Evolutionary conservation across 2,888 invertebrate genomes (phyloP).

Genomic region (Heliconius erato): DNA sequence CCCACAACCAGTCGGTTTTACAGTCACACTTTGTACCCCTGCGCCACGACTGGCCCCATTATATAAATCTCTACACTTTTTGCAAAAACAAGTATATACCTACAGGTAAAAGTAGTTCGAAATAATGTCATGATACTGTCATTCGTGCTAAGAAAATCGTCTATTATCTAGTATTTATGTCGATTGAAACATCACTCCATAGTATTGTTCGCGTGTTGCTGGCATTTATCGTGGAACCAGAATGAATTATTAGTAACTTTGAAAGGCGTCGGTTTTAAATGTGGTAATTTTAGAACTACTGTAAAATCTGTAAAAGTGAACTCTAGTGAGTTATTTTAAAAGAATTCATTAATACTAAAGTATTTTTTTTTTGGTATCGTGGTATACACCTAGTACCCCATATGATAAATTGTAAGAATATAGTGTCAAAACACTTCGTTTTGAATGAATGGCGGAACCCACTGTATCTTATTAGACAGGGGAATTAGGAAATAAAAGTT

Average conservation of each 20-base stretch:
- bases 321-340: neutral
- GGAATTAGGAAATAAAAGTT: too few relatives aligned
- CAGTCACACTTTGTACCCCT: too few relatives aligned
- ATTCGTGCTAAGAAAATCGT: constrained; percentile 14
- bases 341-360: too few relatives aligned
- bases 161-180: constrained; percentile 19
- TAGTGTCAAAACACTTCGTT: too few relatives aligned
- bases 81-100: neutral
- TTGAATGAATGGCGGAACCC: too few relatives aligned
- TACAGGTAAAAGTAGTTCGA: neutral
- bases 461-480: too few relatives aligned
- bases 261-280: neutral
- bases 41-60: neutral
- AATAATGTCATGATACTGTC: neutral
- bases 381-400: too few relatives aligned
- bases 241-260: constrained; percentile 3
- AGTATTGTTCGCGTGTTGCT: constrained; percentile 11
- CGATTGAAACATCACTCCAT: constrained; percentile 20
- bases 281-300: neutral
- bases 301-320: neutral
- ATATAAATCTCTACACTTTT: neutral
- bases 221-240: constrained; percentile 8
- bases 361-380: too few relatives aligned
- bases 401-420: too few relatives aligned
- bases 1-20: too few relatives aligned